Percentiles rank a stretch among this genome's conserved stretches.
Evolutionary conservation across 2,113 vertebrate species (phyloP).

Genomic region (Poicephalus meyeri): DNA sequence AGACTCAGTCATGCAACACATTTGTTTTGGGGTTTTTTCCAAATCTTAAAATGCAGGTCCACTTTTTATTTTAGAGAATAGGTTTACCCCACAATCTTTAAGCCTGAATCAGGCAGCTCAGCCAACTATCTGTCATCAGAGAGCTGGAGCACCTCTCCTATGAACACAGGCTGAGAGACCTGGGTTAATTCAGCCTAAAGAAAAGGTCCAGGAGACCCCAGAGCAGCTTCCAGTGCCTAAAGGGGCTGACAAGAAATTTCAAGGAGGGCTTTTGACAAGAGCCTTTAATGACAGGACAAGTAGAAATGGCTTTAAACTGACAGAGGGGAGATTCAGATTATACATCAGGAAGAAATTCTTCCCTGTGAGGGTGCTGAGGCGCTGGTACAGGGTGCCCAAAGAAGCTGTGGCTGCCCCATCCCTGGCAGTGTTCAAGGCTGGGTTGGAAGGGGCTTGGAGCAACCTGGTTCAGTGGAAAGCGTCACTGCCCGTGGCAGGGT

Average conservation of each 20-base stretch:
- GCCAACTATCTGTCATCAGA: neutral
- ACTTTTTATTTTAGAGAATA: neutral
- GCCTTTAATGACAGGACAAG: neutral
- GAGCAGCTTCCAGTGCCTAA: neutral
- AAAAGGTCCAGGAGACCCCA: neutral
- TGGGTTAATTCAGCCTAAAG: neutral
- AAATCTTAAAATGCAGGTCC: neutral
- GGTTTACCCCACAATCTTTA: neutral
- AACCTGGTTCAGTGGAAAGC: neutral
- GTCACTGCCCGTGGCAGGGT: neutral
- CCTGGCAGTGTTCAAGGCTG: neutral
- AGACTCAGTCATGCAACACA: neutral
- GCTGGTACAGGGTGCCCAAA: neutral
- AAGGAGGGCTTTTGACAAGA: neutral
- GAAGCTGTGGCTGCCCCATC: neutral
- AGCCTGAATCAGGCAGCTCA: neutral
- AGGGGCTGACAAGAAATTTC: neutral
- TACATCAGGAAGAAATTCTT: neutral
- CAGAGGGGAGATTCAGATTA: neutral
- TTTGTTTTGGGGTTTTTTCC: neutral
- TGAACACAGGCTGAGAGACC: neutral
- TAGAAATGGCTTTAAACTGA: neutral
- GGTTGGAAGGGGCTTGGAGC: neutral
- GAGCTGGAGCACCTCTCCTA: neutral
- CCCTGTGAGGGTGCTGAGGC: neutral